phyloP scores from a whole-genome alignment of 2,888 invertebrate species.

The Cerastis leucographa region DNA sequence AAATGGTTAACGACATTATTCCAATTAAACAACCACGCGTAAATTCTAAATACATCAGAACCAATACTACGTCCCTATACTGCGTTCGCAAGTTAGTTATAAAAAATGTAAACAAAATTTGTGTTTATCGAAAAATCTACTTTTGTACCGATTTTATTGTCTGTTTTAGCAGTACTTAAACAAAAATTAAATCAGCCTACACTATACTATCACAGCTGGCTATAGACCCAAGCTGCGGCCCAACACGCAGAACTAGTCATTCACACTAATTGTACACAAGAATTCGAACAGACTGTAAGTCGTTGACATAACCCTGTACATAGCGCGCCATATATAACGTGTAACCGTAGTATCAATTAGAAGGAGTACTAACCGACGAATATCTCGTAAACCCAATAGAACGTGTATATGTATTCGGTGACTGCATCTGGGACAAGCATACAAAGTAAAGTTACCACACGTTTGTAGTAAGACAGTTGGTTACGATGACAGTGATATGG shows the following conservation, averaged over 20 bases:
- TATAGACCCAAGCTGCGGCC: not conserved
- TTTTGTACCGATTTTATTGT: no score
- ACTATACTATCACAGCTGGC: not conserved
- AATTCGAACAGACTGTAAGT: slow-evolving; percentile 16
- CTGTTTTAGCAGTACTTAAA: not conserved
- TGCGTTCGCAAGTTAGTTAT: not conserved
- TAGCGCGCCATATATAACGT: slow-evolving; percentile 27
- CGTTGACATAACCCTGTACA: slow-evolving; percentile 22
- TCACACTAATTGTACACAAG: not conserved
- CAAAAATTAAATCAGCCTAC: not conserved
- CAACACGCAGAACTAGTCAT: not conserved
- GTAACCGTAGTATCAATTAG: slow-evolving; percentile 56
- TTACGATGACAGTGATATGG: not conserved
- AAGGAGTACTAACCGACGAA: slow-evolving; percentile 80
- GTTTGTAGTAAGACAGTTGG: no score
- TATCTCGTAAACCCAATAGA: slow-evolving; percentile 85
- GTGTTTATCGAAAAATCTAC: not conserved
- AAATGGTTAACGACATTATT: slow-evolving; percentile 12
- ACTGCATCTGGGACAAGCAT: slow-evolving; percentile 77
- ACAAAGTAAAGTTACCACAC: slow-evolving; percentile 14
- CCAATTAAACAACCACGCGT: slow-evolving; percentile 18
- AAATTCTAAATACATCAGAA: slow-evolving; percentile 19
- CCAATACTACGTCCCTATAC: not conserved
- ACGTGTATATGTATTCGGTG: slow-evolving; percentile 79
- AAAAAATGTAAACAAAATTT: not conserved